phyloP scores from a whole-genome alignment of 2,797 vertebrate species.

The Halcyon leucocephala region DNA sequence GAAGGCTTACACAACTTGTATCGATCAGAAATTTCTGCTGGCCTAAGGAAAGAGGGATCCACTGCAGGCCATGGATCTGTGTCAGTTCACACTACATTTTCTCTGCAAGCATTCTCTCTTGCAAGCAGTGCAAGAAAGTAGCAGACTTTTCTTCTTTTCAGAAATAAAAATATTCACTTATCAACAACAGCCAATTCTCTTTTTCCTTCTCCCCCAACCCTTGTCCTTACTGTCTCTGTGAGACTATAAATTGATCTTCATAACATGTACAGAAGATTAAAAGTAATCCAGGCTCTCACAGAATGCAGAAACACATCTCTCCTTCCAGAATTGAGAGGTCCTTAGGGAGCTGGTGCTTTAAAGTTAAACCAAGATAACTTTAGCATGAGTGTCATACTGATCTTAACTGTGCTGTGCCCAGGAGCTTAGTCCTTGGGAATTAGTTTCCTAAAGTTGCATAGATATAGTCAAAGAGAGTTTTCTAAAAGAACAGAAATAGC shows the following conservation, averaged over 20 bases:
- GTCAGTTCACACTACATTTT: background rate
- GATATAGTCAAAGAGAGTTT: background rate
- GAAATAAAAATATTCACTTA: background rate
- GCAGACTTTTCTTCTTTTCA: background rate
- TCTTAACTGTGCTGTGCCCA: background rate
- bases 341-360: slow-evolving; percentile 18
- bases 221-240: background rate
- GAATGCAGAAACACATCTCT: background rate
- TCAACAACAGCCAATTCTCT: background rate
- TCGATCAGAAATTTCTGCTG: background rate
- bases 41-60: background rate
- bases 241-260: slow-evolving; percentile 44
- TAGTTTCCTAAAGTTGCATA: background rate
- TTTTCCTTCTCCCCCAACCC: background rate
- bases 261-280: slow-evolving; percentile 21
- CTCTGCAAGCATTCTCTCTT: background rate
- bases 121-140: background rate
- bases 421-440: background rate
- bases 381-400: background rate
- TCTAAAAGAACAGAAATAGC: background rate
- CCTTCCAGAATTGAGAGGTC: background rate
- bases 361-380: slow-evolving; percentile 37
- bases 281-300: slow-evolving; percentile 22
- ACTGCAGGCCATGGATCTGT: background rate
- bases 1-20: background rate